These are phyloP conservation scores for Aelia acuminata DNA, from an alignment of 2,888 invertebrate genomes.

Conservation along the genomic window DNA sequence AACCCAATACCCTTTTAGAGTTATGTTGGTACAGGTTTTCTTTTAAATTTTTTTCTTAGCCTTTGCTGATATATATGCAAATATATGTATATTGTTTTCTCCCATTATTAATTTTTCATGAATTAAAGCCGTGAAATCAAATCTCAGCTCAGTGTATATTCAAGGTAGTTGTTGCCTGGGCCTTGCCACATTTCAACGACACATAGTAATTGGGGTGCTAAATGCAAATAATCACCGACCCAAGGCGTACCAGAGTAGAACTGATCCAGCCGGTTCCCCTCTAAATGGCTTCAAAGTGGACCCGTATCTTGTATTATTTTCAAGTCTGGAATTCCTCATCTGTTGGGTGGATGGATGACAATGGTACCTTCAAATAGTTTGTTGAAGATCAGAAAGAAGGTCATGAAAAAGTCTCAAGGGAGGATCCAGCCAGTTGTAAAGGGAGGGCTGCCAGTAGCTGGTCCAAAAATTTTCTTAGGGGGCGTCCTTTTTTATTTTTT, in stretches of 20 bases:
- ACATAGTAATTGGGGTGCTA: slow-evolving; percentile 16
- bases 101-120: no score
- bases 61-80: no score
- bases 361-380: background rate
- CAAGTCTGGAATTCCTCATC: background rate
- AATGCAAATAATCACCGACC: slow-evolving; percentile 20
- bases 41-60: no score
- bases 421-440: no score
- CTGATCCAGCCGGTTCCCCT: slow-evolving; percentile 25
- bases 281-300: background rate
- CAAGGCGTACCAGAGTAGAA: slow-evolving; percentile 16
- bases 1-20: no score
- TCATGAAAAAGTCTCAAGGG: background rate
- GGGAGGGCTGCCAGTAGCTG: no score
- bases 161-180: background rate
- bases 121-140: no score
- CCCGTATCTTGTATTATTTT: background rate
- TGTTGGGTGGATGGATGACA: background rate
- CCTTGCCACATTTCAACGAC: background rate
- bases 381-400: background rate
- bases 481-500: no score
- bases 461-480: no score
- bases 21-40: no score
- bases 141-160: no score
- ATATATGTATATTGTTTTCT: no score